Base-by-base conservation (phyloP, 2,888 invertebrate genomes). In the Synergus umbraculus region DNA sequence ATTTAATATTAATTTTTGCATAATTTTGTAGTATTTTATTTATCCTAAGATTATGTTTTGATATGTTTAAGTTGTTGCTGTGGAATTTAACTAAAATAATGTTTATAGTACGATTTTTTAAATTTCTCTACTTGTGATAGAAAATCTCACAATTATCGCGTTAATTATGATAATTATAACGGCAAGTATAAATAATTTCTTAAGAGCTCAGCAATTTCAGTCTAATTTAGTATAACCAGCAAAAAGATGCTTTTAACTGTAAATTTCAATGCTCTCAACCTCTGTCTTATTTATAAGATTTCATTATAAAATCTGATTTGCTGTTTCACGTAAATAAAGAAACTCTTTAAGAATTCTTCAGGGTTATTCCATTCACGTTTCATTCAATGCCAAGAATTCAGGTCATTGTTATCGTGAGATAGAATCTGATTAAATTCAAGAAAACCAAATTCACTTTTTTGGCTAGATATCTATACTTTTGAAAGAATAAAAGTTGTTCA, bases 301-400 rank as follows among this genome's bases (percentile, higher is more conserved):
- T 49, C 37, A 73, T 29, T 41, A 37, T 41, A 12, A 58, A 49
- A 29, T 54, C 37, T 43, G 22, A 69, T 80, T 76, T 65, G 73
- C 54, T 12, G 44, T 67, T 73, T 54, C 64, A 65, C 44, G 44
- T 46, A 29, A 63, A 63, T 29, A 73, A 54, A 80, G 63, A 79
- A 73, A 54, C 37, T 73, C n/a, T 73, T 49, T 73, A 37, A 18
- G 37, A 54, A 58, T 41, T 82, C 65, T 13, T 69, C 84, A 81
- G 80, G 81, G 81, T 80, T 79, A 80, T 79, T 83, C 79, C 66
- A 78, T 82, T 84, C 76, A 79, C 76, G 65, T 73, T 76, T 78
- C 76, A 78, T 79, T 82, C 82, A 84, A 81, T 83, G 82, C 80
- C 82, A 83, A 78, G 79, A 78, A 87, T 86, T 81, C 79, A 82